These are phyloP conservation scores for Harmothoe impar DNA, from an alignment of 2,888 invertebrate genomes.

Conservation along the genomic window DNA sequence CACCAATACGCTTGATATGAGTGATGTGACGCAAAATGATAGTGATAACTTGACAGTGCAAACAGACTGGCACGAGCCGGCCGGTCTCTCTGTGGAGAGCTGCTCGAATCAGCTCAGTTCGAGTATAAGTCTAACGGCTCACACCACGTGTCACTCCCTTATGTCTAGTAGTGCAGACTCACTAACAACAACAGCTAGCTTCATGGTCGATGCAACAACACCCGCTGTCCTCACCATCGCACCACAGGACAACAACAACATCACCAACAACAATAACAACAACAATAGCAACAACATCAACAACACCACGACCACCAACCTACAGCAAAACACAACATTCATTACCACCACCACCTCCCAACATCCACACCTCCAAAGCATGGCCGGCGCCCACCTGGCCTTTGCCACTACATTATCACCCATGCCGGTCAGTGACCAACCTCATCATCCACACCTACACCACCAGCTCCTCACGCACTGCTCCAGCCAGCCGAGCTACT, in stretches of 20 bases:
- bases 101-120: neutral
- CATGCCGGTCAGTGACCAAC: neutral
- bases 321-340: conserved; percentile 26
- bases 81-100: conserved; percentile 7
- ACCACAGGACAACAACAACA: neutral
- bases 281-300: conserved; percentile 18
- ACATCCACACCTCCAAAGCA: conserved; percentile 13
- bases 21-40: conserved; percentile 48
- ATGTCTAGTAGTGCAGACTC: neutral
- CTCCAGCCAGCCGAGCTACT: conserved; percentile 23
- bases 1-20: conserved; percentile 5
- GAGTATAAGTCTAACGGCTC: neutral
- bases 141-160: conserved; percentile 34
- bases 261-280: conserved; percentile 3
- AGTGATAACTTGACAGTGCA: conserved; percentile 50
- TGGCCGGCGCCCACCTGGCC: neutral
- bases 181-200: conserved; percentile 46
- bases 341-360: neutral
- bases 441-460: conserved; percentile 7
- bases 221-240: conserved; percentile 50
- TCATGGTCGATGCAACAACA: conserved; percentile 53
- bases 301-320: neutral
- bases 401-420: neutral
- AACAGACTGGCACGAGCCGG: conserved; percentile 48
- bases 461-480: neutral